A percentile compares a stretch with the other conserved stretches of the same genome.
Conservation (phyloP, 2,113 vertebrate species). For the Entelurus aequoreus region DNA sequence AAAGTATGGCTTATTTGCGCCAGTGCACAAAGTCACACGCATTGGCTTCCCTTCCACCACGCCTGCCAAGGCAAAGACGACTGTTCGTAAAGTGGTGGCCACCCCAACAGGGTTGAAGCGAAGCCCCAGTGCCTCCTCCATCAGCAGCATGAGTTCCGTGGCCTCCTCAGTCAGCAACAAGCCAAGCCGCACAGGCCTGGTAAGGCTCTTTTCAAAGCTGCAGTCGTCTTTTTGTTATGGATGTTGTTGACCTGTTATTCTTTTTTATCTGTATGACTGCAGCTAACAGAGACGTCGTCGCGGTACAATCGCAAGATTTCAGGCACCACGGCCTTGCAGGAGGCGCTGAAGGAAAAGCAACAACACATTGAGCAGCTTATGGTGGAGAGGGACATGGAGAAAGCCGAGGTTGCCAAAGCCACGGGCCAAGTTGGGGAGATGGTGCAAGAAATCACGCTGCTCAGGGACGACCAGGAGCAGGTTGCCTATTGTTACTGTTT, state of each 20-base stretch:
- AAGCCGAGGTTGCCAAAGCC: conserved; percentile 94
- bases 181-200: conserved; percentile 94
- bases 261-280: conserved; percentile 2
- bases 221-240: neutral
- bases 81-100: conserved; percentile 77
- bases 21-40: conserved; percentile 94
- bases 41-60: conserved; percentile 98
- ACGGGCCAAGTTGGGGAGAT: conserved; percentile 92
- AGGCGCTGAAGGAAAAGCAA: conserved; percentile 97
- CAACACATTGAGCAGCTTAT: conserved; percentile 98
- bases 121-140: conserved; percentile 91
- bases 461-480: conserved; percentile 91
- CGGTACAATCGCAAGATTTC: conserved; percentile 95
- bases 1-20: conserved; percentile 96
- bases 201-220: conserved; percentile 53
- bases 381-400: conserved; percentile 92
- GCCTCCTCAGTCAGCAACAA: conserved; percentile 94
- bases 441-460: conserved; percentile 84
- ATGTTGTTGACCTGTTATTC: conserved; percentile 7
- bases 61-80: conserved; percentile 88
- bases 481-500: conserved; percentile 28
- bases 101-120: conserved; percentile 82
- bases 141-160: conserved; percentile 95
- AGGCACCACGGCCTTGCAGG: conserved; percentile 93
- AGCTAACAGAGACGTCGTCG: conserved; percentile 97